Evolutionary conservation across 2,113 vertebrate species (phyloP).

Genomic region (Pseudorasbora parva): DNA sequence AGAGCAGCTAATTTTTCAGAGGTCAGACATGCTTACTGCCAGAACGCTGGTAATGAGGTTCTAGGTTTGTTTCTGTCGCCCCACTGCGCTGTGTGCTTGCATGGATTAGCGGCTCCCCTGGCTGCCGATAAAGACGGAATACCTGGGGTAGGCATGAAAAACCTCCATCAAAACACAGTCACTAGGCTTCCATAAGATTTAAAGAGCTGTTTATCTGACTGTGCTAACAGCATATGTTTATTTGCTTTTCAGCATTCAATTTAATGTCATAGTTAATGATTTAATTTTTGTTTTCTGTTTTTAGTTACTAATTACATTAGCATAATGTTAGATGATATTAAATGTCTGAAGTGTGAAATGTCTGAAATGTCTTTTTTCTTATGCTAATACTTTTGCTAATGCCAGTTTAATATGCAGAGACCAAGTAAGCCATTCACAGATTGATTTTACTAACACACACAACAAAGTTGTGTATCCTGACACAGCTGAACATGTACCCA

Average conservation of each 20-base stretch:
- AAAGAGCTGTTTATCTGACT: slow-evolving; percentile 8
- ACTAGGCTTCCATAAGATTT: slow-evolving; percentile 11
- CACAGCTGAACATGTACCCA: not conserved
- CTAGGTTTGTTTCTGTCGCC: slow-evolving; percentile 23
- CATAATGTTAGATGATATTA: not conserved
- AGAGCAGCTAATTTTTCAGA: slow-evolving; percentile 44
- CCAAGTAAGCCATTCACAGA: not conserved
- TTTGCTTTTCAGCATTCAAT: not conserved
- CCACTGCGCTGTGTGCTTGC: slow-evolving; percentile 40
- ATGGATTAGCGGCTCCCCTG: slow-evolving; percentile 40
- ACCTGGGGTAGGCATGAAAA: slow-evolving; percentile 33
- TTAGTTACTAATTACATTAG: not conserved
- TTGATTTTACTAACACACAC: not conserved
- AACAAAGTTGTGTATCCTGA: too few relatives aligned
- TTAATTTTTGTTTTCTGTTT: not conserved
- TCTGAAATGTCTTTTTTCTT: not conserved
- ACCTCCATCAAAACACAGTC: not conserved
- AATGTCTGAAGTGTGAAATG: not conserved
- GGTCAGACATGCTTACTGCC: slow-evolving; percentile 41
- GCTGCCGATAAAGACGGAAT: slow-evolving; percentile 42
- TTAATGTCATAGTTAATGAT: slow-evolving; percentile 8
- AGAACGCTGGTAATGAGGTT: slow-evolving; percentile 48
- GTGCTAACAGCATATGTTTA: not conserved
- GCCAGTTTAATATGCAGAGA: not conserved
- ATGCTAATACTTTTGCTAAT: not conserved